Evolutionary conservation across 2,888 invertebrate species (phyloP).

Genomic region (Euzophera pinguis): DNA sequence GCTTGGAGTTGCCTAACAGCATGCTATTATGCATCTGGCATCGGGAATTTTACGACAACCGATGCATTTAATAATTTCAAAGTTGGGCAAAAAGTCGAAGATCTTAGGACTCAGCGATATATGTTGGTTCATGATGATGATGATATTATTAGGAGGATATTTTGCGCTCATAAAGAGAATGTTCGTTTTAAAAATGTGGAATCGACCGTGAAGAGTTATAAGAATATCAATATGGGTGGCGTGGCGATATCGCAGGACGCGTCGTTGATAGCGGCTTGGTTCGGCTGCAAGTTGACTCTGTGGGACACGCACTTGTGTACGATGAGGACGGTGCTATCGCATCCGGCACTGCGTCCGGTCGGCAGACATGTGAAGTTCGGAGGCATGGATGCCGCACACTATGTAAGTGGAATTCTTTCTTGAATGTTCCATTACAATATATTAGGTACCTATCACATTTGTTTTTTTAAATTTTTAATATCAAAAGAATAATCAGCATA

Average conservation of each 20-base stretch:
- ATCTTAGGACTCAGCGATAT: conserved; percentile 33
- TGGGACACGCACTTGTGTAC: conserved; percentile 69
- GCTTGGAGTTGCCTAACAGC: conserved; percentile 63
- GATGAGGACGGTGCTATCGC: conserved; percentile 59
- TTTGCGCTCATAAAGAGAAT: conserved; percentile 57
- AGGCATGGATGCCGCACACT: conserved; percentile 67
- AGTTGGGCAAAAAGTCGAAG: conserved; percentile 24
- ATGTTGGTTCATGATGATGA: conserved; percentile 34
- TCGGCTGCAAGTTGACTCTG: conserved; percentile 64
- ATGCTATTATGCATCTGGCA: conserved; percentile 68
- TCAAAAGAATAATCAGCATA: too few species aligned
- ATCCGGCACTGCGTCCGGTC: conserved; percentile 64
- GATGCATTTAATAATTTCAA: conserved; percentile 57
- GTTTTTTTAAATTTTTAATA: too few species aligned
- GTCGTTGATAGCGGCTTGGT: conserved; percentile 74
- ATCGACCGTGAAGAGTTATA: conserved; percentile 31
- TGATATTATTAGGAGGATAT: conserved; percentile 52
- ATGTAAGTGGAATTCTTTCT: conserved; percentile 50
- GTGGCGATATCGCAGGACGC: conserved; percentile 71
- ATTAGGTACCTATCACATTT: too few species aligned
- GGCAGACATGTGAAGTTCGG: conserved; percentile 67
- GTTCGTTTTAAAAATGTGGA: conserved; percentile 28
- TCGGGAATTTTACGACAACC: conserved; percentile 50
- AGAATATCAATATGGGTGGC: conserved; percentile 60
- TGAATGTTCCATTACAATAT: too few species aligned